A percentile compares a stretch with the other conserved stretches of the same genome.
Conservation (phyloP, 2,888 invertebrate genomes). For the Perdita meconis region DNA sequence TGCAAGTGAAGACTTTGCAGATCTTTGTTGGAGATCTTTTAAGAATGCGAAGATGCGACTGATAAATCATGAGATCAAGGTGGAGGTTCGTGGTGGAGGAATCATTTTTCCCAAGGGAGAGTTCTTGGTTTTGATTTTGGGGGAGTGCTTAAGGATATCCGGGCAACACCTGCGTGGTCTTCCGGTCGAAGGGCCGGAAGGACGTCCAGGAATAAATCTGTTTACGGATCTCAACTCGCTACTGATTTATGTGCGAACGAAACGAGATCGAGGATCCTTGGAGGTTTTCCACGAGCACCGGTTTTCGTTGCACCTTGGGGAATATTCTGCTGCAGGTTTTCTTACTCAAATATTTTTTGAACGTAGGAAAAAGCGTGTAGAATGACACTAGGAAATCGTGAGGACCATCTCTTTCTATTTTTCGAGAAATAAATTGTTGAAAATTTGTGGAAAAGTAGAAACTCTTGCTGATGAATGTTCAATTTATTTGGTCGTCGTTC, state of each 20-base stretch:
- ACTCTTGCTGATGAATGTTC: too few species aligned
- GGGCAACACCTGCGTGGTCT: slow-evolving; percentile 4
- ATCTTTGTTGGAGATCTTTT: too few species aligned
- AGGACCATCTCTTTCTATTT: too few species aligned
- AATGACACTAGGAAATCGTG: too few species aligned
- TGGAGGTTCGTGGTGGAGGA: too few species aligned
- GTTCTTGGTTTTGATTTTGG: not conserved
- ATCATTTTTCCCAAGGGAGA: not conserved
- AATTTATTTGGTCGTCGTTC: too few species aligned
- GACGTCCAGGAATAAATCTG: slow-evolving; percentile 8
- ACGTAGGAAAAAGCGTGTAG: too few species aligned
- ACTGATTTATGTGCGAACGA: not conserved
- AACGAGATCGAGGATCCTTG: not conserved
- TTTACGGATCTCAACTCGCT: slow-evolving; percentile 17
- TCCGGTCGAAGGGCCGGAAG: slow-evolving; percentile 2
- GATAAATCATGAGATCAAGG: slow-evolving; percentile 8
- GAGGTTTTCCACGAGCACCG: slow-evolving; percentile 33
- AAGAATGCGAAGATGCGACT: not conserved
- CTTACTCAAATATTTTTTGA: too few species aligned
- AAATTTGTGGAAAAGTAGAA: too few species aligned
- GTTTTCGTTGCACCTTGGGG: slow-evolving; percentile 30
- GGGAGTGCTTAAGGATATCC: not conserved
- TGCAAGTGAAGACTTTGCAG: too few species aligned
- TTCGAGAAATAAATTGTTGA: too few species aligned
- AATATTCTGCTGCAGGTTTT: too few species aligned